Base-by-base conservation (phyloP, 2,797 vertebrate species). In the Sebastes wilsoni region DNA sequence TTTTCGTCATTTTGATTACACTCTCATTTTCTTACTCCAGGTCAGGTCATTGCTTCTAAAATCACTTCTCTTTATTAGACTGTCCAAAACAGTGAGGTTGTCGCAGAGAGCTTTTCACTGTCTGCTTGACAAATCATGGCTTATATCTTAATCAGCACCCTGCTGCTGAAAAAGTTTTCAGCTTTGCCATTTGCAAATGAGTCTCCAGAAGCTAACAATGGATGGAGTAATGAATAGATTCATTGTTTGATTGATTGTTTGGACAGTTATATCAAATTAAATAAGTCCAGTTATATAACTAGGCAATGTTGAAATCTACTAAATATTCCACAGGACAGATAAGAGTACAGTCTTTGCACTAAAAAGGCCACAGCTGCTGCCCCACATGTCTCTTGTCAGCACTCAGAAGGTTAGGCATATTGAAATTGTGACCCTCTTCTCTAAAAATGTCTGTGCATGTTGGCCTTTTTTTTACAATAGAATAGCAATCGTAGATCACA, bases 91-190 rank as follows among this genome's bases (percentile, higher is more conserved):
- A 11, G 52, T 38, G 23, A 66, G 62, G 65, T 49, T 67, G 66
- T 72, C 68, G 66, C 6, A n/a, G 36, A 55, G 55, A 28, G 64
- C 36, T 77, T 58, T 49, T 75, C 67, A 27, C 10, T 12, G 49
- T 70, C 78, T 77, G 9, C 46, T 56, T 77, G 62, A 72, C 23
- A 77, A 79, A 80, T 70, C 64, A 49, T 38, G 56, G 18, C 66
- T 61, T 59, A 66, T 85, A 67, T 77, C 25, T 30, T 74, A 68
- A 82, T 87, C 72, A 75, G 25, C 74, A 59, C 27, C 69, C 55
- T 62, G 71, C 65, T 76, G 64, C 68, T 77, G 23, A 28, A 82
- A 69, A 80, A 28, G 9, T 56, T 69, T 46, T 27, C 23, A 5
- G 8, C 13, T 78, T 71, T 73, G 3, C 20, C 20, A 54, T 68